Evolutionary conservation across 2,888 invertebrate genomes (phyloP).

Genomic region (Tipula confusa): DNA sequence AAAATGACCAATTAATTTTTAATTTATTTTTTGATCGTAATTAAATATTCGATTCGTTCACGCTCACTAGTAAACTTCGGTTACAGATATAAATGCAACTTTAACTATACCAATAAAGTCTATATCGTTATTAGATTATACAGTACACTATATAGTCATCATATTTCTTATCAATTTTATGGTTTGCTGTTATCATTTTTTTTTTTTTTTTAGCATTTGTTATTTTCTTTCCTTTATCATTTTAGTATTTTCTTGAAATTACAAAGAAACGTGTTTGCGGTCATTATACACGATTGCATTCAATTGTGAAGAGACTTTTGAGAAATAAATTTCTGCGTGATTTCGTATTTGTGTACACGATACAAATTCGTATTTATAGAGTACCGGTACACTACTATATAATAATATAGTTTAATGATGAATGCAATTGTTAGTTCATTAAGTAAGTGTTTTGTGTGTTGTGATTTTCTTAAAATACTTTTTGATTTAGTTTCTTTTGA

Average conservation of each 20-base stretch:
- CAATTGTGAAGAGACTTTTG: neutral
- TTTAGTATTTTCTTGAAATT: neutral
- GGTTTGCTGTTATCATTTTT: neutral
- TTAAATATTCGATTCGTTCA: neutral
- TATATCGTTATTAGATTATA: neutral
- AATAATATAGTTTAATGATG: neutral
- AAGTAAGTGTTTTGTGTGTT: neutral
- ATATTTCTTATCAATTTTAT: neutral
- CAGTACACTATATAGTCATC: neutral
- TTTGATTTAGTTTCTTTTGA: neutral
- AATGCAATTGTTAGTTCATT: neutral
- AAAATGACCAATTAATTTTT: neutral
- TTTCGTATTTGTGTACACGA: neutral
- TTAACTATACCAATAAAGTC: neutral
- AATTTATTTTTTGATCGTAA: neutral
- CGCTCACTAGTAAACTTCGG: neutral
- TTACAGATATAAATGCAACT: neutral
- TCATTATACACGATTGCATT: neutral
- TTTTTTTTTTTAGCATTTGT: neutral
- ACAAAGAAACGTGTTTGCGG: conserved; percentile 5
- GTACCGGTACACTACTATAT: neutral
- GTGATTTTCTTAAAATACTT: neutral
- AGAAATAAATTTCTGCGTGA: neutral
- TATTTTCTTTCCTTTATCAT: neutral
- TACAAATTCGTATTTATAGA: neutral